Base-by-base conservation (phyloP, 2,797 vertebrate species). In the Sciurus vulgaris region DNA sequence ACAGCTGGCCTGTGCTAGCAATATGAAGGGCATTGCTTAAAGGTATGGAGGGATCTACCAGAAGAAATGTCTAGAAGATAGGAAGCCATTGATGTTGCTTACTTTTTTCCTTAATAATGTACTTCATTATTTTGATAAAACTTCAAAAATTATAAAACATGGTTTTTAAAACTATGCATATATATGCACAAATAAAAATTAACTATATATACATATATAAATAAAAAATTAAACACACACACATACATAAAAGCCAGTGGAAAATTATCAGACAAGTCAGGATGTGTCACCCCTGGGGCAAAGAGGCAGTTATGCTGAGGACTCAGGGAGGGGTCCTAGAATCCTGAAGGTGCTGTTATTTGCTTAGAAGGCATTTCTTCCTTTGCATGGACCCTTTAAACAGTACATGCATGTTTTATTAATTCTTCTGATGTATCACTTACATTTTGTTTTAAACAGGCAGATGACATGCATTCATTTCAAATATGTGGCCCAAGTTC, bases 371-470 rank as follows among this genome's bases (percentile, higher is more conserved):
- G 5, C 56, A n/a, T 59, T 76, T 18, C 38, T 94, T 94, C 14
- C 56, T 91, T 79, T 61, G 38, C 38, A 33, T 33, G 49, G 51
- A 67, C 14, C 26, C 51, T 85, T 93, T 49, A 49, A 49, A 51
- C 51, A 33, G 63, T 67, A 56, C 44, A 61, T 38, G 8, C 18
- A 49, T 38, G 33, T 77, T 63, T 82, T 47, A 78, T 41, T 15
- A 91, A 59, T 88, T 88, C n/a, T 76, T 85, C 63, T 84, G 59
- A 86, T 76, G 38, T 22, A 22, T 35, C 11, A 83, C 30, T 88
- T 44, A 77, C 11, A 87, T 44, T 88, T 78, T 92, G 11, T 79
- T 9, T 18, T 5, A 84, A 72, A 84, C 14, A 61, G 26, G 44
- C 61, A 41, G 30, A 74, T 81, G 49, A 86, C 49, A 67, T 51